Base-by-base conservation (phyloP, 2,888 invertebrate species). In the Drosophila bunnanda region DNA sequence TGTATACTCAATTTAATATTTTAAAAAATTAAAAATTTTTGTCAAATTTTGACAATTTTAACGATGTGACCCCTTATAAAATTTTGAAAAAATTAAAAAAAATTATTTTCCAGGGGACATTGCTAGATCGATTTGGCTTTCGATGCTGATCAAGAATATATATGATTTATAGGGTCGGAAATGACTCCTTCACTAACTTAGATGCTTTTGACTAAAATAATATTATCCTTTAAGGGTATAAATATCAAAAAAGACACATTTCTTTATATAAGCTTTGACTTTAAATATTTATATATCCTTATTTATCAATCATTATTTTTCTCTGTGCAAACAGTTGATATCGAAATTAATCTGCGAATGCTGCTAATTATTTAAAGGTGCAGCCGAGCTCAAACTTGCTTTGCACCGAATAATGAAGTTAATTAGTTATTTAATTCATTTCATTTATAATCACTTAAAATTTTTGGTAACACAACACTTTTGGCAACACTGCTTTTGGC, bases 311-410 rank as follows among this genome's bases (percentile, higher is more conserved):
- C 4, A 2, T 48, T 20, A 15, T 50, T 50, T 32, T 32, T 20
- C 32, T 9, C 32, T 32, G 12, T 30, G 20, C 15, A 30, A n/a
- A n/a, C n/a, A 22, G 46, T 54, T 66, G 46, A 66, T 10, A 25
- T 12, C 32, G 13, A 58, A 30, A 50, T 41, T 41, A 34, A 61
- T 43, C 28, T n/a, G 41, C 61, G 41, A 41, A 41, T 61, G 25
- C 39, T 28, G 25, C n/a, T 46, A 53, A 38, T 53, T 53, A 50
- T 48, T 50, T 17, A 50, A 60, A 60, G 39, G 61, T 60, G 66
- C 41, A 43, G 66, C 54, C 8, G 36, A 36, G 43, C 53, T 32
- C 12, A 38, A 46, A 61, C 44, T 46, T 30, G 61, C 44, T 46
- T 28, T 22, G 25, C 60, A 36, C 10, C 10, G 12, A 20, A 7